A percentile compares a stretch with the other conserved stretches of the same genome.
These are phyloP conservation scores for Xestia sexstrigata DNA, from an alignment of 2,888 invertebrate species.

Conservation along the genomic window DNA sequence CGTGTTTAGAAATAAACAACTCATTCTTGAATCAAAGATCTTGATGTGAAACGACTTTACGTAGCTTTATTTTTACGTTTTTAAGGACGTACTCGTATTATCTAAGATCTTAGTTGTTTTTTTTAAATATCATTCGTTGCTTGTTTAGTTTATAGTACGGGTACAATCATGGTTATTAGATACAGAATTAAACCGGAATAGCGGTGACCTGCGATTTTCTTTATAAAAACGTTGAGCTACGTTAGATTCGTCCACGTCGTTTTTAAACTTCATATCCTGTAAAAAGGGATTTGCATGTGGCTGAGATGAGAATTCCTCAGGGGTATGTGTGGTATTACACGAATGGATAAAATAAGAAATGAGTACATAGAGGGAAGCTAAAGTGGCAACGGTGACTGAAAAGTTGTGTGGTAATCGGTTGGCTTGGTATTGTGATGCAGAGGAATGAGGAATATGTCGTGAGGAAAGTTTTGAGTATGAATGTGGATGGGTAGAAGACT, in stretches of 20 bases:
- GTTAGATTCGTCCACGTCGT: neutral
- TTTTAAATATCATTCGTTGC: neutral
- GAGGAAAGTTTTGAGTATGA: neutral
- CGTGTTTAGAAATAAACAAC: slow-evolving; percentile 52
- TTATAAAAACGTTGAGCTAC: neutral
- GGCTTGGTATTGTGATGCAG: neutral
- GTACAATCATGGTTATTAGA: too few species aligned
- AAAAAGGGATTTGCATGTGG: neutral
- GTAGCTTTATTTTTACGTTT: neutral
- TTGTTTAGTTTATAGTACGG: neutral
- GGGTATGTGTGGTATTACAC: neutral
- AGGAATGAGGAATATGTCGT: neutral
- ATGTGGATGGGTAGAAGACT: neutral
- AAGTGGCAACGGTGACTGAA: neutral
- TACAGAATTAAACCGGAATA: neutral
- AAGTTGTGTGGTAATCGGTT: neutral
- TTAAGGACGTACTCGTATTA: neutral
- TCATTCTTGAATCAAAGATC: slow-evolving; percentile 45
- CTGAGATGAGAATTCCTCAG: neutral
- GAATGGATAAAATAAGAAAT: too few species aligned
- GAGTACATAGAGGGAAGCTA: too few species aligned
- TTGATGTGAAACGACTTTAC: slow-evolving; percentile 11
- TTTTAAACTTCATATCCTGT: neutral
- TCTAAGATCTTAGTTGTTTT: too few species aligned
- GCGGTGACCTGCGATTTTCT: neutral